A percentile compares a stretch with the other conserved stretches of the same genome.
Conservation (phyloP, 92 coral and sea anemone species). For the Micromussa lordhowensis region DNA sequence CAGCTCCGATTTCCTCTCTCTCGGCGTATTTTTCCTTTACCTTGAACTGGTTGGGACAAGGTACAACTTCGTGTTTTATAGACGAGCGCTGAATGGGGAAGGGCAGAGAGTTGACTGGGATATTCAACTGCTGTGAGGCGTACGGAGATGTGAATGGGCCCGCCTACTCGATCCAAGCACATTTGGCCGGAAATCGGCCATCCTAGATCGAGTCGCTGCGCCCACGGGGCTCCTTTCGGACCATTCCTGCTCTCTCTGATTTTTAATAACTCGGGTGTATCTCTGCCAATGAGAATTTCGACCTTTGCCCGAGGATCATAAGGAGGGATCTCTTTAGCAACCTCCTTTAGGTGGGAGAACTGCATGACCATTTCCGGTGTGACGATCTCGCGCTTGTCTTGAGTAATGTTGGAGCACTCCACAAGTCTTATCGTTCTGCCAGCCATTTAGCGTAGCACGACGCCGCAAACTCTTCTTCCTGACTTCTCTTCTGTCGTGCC, state of each 20-base stretch:
- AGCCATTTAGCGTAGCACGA: not conserved
- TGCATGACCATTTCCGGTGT: not conserved
- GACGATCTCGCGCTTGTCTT: not conserved
- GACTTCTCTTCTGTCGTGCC: conserved; percentile 1
- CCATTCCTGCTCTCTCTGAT: conserved; percentile 67
- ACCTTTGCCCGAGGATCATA: conserved; percentile 49
- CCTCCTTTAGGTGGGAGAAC: too few species aligned
- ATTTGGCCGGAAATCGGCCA: conserved; percentile 65
- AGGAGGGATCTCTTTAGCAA: conserved; percentile 60
- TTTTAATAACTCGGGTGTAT: conserved; percentile 68
- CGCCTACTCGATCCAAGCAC: not conserved
- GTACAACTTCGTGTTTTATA: not conserved
- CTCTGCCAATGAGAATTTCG: conserved; percentile 64
- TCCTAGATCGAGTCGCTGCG: conserved; percentile 51
- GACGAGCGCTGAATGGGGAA: not conserved
- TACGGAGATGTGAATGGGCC: conserved; percentile 8
- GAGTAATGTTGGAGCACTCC: too few species aligned
- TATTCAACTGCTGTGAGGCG: not conserved
- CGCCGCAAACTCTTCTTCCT: not conserved
- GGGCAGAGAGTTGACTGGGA: not conserved
- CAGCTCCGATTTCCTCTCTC: conserved; percentile 11
- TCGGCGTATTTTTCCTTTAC: conserved; percentile 37
- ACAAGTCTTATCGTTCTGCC: conserved; percentile 5
- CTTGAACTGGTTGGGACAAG: conserved; percentile 61
- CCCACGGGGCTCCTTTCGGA: conserved; percentile 27